Percentiles rank a stretch among this genome's conserved stretches.
Evolutionary conservation across 2,113 vertebrate species (phyloP).

Genomic region (Dipodomys ordii): DNA sequence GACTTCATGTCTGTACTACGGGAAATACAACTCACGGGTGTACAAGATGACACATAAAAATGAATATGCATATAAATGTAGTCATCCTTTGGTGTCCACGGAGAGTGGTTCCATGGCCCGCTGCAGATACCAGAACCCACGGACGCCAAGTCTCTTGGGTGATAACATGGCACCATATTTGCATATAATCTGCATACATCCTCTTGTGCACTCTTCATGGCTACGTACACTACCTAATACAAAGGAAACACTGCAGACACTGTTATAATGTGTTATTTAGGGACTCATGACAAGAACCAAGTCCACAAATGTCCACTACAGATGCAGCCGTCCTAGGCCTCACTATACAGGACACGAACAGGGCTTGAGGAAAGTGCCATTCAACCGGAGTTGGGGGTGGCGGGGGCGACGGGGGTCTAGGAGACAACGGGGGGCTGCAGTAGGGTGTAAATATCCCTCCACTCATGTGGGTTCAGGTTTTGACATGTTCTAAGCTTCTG

Average conservation of each 20-base stretch:
- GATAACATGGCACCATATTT: not conserved
- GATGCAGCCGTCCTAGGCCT: not conserved
- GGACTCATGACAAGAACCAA: not conserved
- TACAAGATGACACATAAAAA: not conserved
- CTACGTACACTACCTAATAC: not conserved
- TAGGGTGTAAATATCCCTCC: fast-evolving
- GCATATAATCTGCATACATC: not conserved
- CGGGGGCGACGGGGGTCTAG: fast-evolving
- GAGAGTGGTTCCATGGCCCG: not conserved
- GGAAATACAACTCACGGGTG: not conserved
- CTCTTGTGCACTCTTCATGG: not conserved
- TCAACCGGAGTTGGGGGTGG: not conserved
- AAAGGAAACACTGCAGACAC: too few relatives aligned
- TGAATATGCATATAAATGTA: not conserved
- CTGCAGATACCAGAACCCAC: not conserved
- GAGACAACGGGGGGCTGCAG: too few relatives aligned
- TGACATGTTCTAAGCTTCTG: not conserved
- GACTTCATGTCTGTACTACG: not conserved
- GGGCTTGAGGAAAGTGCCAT: too few relatives aligned
- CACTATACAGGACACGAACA: not conserved
- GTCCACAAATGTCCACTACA: not conserved
- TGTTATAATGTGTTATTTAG: not conserved
- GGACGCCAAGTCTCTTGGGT: too few relatives aligned
- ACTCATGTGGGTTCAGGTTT: not conserved
- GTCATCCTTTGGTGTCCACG: not conserved